Evolutionary conservation across 2,797 vertebrate species (phyloP).

Genomic region (Sebastes steindachneri): DNA sequence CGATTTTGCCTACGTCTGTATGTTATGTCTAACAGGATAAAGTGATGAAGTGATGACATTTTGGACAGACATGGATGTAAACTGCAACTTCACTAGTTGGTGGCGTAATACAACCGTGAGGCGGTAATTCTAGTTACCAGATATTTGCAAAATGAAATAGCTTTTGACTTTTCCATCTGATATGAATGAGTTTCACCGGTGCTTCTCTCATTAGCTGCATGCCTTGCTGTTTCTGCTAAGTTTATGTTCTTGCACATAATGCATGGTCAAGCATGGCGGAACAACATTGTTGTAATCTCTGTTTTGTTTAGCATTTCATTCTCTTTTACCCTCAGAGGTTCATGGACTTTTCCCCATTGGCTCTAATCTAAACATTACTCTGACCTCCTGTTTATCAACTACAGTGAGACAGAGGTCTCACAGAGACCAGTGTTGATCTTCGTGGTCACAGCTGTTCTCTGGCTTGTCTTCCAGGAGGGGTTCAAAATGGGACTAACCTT

Average conservation of each 20-base stretch:
- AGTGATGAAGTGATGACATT: no score
- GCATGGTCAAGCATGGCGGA: slow-evolving; percentile 13
- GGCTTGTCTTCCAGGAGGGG: slow-evolving; percentile 93
- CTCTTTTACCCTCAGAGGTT: not conserved
- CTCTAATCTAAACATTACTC: not conserved
- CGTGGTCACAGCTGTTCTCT: slow-evolving; percentile 1
- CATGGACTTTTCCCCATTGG: not conserved
- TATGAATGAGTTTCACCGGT: not conserved
- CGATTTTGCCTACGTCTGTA: no score
- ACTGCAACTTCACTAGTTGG: no score
- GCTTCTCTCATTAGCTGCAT: not conserved
- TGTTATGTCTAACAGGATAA: no score
- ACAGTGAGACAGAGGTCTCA: not conserved
- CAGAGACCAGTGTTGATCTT: not conserved
- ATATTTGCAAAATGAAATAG: not conserved
- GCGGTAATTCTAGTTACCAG: no score
- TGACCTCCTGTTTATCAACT: not conserved
- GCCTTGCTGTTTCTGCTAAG: not conserved
- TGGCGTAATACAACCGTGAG: no score
- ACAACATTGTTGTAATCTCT: not conserved
- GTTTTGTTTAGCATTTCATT: not conserved
- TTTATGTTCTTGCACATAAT: not conserved
- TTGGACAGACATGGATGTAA: not conserved
- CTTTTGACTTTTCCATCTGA: not conserved
- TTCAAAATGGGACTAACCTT: slow-evolving; percentile 99